Evolutionary conservation across 2,113 vertebrate species (phyloP).

Genomic region (Pseudopipra pipra): DNA sequence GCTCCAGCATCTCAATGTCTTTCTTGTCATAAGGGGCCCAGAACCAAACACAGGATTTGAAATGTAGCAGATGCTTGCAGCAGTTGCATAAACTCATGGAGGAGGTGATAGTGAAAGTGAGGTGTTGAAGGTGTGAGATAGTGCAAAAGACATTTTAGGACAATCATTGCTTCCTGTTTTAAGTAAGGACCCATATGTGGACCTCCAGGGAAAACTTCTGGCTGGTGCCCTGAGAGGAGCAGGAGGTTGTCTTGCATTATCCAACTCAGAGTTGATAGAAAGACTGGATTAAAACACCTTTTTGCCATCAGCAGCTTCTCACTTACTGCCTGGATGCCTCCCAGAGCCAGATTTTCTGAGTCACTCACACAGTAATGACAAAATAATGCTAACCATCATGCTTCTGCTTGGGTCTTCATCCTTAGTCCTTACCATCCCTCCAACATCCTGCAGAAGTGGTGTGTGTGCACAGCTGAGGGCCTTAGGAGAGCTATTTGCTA

Average conservation of each 20-base stretch:
- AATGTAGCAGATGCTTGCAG: background rate
- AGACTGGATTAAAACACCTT: background rate
- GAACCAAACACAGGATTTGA: background rate
- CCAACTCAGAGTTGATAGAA: background rate
- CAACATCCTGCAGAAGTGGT: accelerated
- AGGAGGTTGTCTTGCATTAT: background rate
- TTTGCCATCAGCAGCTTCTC: background rate
- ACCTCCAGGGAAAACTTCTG: background rate
- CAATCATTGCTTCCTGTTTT: background rate
- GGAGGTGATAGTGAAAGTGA: background rate
- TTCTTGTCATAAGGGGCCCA: accelerated
- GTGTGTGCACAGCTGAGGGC: accelerated
- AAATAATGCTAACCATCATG: background rate
- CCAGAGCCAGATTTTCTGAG: background rate
- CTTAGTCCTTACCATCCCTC: background rate
- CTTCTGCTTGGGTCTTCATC: background rate
- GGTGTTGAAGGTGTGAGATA: background rate
- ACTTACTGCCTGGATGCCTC: background rate
- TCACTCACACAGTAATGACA: background rate
- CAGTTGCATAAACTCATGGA: background rate
- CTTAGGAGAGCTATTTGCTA: accelerated
- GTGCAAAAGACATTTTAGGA: background rate
- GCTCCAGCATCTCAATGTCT: accelerated
- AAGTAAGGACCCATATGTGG: accelerated
- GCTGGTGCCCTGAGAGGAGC: background rate